Percentiles rank a stretch among this genome's conserved stretches.
These are phyloP conservation scores for Galeopterus variegatus DNA, from an alignment of 2,113 vertebrate genomes.

Conservation along the genomic window DNA sequence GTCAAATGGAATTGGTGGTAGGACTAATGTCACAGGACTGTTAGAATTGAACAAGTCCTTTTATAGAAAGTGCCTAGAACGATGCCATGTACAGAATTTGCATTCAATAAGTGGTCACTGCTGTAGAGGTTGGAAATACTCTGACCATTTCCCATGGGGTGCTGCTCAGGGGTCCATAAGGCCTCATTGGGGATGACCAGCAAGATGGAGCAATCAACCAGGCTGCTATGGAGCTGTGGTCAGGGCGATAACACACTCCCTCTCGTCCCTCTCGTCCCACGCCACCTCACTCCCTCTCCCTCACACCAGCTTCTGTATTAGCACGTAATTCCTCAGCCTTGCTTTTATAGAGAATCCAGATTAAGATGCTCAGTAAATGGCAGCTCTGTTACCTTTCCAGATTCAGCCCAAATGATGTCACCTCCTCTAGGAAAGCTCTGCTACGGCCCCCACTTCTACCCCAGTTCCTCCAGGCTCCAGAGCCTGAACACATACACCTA, in stretches of 20 bases:
- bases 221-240: too few species aligned
- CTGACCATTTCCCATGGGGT: not conserved
- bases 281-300: too few species aligned
- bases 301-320: not conserved
- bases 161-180: too few species aligned
- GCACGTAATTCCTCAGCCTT: not conserved
- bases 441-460: not conserved
- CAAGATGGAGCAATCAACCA: too few species aligned
- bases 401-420: not conserved
- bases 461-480: not conserved
- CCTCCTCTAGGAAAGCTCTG: not conserved
- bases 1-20: not conserved
- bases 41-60: slow-evolving; percentile 14
- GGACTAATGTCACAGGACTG: not conserved
- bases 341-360: not conserved
- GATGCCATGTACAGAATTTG: not conserved
- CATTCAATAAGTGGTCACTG: not conserved
- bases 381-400: not conserved
- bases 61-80: not conserved
- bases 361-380: not conserved
- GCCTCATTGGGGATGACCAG: too few species aligned
- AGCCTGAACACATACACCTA: not conserved
- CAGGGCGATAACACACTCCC: too few species aligned
- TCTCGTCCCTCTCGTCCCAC: too few species aligned
- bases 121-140: not conserved